A percentile compares a stretch with the other conserved stretches of the same genome.
phyloP scores from a whole-genome alignment of 1,140 invertebrate species.

The Drosophila kohkoa region DNA sequence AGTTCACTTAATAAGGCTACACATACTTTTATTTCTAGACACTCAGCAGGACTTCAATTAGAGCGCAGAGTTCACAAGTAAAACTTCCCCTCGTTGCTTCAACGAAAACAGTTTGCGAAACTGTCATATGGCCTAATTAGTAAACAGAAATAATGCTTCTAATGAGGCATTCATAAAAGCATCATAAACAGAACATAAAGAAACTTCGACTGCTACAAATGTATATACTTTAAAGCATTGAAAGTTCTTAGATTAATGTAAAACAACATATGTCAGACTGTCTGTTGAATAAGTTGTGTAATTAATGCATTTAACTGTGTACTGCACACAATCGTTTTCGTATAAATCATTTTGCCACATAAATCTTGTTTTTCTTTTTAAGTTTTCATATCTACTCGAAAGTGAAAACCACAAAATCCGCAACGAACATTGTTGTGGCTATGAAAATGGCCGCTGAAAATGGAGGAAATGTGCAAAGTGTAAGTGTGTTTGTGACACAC shows the following conservation, averaged over 20 bases:
- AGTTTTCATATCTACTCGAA: slow-evolving; percentile 24
- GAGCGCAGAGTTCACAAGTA: background rate
- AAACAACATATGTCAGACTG: background rate
- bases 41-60: slow-evolving; percentile 1
- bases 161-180: slow-evolving; percentile 1
- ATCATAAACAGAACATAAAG: slow-evolving; percentile 2
- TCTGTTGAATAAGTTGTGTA: slow-evolving; percentile 17
- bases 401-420: slow-evolving; percentile 20
- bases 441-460: slow-evolving; percentile 14
- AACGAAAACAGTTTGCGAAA: background rate
- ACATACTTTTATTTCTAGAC: background rate
- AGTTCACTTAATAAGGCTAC: background rate
- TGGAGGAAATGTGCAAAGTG: background rate
- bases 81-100: background rate
- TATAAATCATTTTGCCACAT: slow-evolving; percentile 41
- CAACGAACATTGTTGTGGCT: slow-evolving; percentile 19
- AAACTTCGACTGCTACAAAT: background rate
- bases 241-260: too few species aligned
- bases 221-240: background rate
- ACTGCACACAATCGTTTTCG: background rate
- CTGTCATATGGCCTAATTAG: background rate
- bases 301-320: slow-evolving; percentile 24
- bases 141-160: background rate
- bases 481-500: slow-evolving; percentile 9
- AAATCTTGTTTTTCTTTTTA: slow-evolving; percentile 15